phyloP scores from a whole-genome alignment of 2,888 invertebrate genomes.

The Macrosiphum euphorbiae region DNA sequence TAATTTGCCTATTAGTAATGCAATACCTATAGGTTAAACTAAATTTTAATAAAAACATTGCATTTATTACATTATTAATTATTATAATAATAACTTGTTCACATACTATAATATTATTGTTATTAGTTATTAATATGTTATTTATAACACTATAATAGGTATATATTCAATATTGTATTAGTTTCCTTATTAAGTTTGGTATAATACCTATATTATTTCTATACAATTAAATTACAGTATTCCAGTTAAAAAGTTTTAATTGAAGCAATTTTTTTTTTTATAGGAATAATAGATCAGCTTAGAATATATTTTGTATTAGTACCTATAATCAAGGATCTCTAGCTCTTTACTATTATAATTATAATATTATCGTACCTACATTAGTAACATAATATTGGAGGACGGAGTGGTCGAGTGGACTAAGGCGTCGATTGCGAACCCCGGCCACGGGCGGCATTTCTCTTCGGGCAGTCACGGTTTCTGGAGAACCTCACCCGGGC shows the following conservation, averaged over 20 bases:
- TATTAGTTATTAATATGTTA: too few species aligned
- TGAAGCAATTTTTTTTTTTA: not conserved
- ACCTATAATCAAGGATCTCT: not conserved
- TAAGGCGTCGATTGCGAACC: too few species aligned
- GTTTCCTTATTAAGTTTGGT: too few species aligned
- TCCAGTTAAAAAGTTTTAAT: not conserved
- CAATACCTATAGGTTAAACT: not conserved
- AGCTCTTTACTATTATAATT: not conserved
- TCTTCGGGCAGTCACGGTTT: too few species aligned
- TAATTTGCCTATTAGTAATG: not conserved
- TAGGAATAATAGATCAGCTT: not conserved
- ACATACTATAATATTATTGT: too few species aligned
- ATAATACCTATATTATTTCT: not conserved
- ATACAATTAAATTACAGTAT: not conserved
- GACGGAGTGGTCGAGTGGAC: too few species aligned
- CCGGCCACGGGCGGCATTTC: too few species aligned
- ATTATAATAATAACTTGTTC: too few species aligned
- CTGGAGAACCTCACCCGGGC: too few species aligned
- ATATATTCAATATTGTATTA: not conserved
- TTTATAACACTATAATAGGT: too few species aligned
- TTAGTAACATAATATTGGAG: too few species aligned
- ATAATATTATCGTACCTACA: not conserved
- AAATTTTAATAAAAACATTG: not conserved
- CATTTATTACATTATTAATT: not conserved
- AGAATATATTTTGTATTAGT: not conserved